These are phyloP conservation scores for Gymnothorax javanicus DNA, from an alignment of 2,797 vertebrate genomes.

Conservation along the genomic window DNA sequence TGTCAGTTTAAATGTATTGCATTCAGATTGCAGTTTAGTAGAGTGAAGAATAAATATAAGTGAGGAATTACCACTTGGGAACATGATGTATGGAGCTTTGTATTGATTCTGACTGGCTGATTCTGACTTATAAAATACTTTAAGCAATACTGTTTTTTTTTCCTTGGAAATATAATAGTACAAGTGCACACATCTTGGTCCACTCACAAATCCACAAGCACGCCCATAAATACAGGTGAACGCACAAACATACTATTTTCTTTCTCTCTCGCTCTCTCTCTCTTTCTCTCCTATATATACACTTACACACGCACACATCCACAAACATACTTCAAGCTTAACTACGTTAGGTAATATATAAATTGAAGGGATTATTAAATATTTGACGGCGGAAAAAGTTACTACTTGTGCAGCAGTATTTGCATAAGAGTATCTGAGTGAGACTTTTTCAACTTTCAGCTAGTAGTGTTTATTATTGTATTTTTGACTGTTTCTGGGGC, in stretches of 20 bases:
- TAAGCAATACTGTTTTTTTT: no score
- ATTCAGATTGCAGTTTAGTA: neutral
- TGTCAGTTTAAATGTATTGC: slow-evolving; percentile 8
- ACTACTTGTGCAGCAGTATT: neutral
- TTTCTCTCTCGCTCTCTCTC: neutral
- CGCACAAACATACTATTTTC: neutral
- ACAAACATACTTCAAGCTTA: neutral
- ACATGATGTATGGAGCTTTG: slow-evolving; percentile 27
- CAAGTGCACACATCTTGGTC: neutral
- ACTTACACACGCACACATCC: slow-evolving; percentile 8
- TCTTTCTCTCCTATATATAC: neutral
- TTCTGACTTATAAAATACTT: neutral
- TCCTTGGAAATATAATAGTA: neutral
- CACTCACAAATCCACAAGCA: neutral
- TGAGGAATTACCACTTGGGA: slow-evolving; percentile 11
- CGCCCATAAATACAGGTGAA: slow-evolving; percentile 2
- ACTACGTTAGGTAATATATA: neutral
- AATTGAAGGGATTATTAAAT: neutral
- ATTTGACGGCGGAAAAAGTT: neutral
- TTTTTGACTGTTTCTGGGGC: neutral
- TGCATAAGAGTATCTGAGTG: neutral
- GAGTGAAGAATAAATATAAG: neutral
- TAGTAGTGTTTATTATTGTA: neutral
- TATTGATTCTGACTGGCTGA: slow-evolving; percentile 20
- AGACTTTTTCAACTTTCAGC: neutral